Conservation (phyloP, 2,888 invertebrate species). For the Electrophaes corylata region DNA sequence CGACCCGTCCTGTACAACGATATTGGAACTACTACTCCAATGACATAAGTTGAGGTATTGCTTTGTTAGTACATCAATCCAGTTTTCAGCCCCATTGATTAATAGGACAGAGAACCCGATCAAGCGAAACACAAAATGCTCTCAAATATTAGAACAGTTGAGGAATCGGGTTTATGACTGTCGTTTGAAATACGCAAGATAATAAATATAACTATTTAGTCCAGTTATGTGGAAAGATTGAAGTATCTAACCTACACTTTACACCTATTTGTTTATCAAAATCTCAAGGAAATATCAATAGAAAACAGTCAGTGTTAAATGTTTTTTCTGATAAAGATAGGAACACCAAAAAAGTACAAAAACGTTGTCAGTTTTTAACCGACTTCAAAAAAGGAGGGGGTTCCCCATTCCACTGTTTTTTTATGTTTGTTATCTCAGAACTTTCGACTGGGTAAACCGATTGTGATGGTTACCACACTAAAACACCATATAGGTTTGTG, state of each 20-base stretch:
- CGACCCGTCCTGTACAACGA: conserved; percentile 52
- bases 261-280: too few species aligned
- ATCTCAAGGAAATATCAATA: too few species aligned
- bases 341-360: too few species aligned
- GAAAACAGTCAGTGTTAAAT: too few species aligned
- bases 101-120: conserved; percentile 67
- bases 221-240: not conserved
- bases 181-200: conserved; percentile 5
- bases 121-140: conserved; percentile 48
- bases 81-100: conserved; percentile 60
- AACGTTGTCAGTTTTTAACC: too few species aligned
- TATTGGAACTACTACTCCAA: conserved; percentile 52
- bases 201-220: not conserved
- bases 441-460: too few species aligned
- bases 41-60: conserved; percentile 51
- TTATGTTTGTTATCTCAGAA: too few species aligned
- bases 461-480: too few species aligned
- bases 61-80: conserved; percentile 43
- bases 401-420: too few species aligned
- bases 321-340: too few species aligned
- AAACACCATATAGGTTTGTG: not conserved
- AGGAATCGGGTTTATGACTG: conserved; percentile 15
- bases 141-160: conserved; percentile 15
- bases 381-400: too few species aligned
- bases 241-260: too few species aligned